These are phyloP conservation scores for Macrocentrus cingulum DNA, from an alignment of 1,140 invertebrate genomes.

Conservation along the genomic window DNA sequence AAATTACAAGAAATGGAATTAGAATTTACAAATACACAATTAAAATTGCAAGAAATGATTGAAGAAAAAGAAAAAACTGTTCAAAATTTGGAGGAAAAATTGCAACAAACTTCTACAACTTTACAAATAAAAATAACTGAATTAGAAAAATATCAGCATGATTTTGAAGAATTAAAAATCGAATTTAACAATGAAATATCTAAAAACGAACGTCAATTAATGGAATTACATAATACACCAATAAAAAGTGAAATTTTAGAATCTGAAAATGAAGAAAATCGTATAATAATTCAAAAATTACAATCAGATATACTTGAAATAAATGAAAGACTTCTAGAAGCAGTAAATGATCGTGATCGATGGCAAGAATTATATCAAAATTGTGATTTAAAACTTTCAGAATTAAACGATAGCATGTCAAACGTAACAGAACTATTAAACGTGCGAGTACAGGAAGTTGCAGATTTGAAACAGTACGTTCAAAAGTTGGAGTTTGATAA, in stretches of 20 bases:
- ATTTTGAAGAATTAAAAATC: too few species aligned
- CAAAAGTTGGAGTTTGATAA: conserved; percentile 50
- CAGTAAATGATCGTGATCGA: conserved; percentile 45
- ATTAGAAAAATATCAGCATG: background rate
- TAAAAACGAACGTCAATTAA: too few species aligned
- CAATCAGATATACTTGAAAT: too few species aligned
- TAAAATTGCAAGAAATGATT: background rate
- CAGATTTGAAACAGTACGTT: conserved; percentile 52
- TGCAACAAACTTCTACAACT: background rate
- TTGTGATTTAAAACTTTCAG: conserved; percentile 25
- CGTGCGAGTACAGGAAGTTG: conserved; percentile 47
- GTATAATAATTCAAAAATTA: background rate
- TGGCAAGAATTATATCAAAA: conserved; percentile 41
- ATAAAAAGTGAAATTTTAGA: background rate
- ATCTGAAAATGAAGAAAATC: background rate
- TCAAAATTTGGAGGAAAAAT: background rate
- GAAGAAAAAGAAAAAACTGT: background rate
- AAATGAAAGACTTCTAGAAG: background rate
- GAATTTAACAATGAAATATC: background rate
- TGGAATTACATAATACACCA: background rate
- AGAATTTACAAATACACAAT: conserved; percentile 39
- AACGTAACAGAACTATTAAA: conserved; percentile 47
- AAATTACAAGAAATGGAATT: conserved; percentile 40
- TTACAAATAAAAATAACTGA: background rate
- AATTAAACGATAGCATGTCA: conserved; percentile 31